Conservation (phyloP, 2,888 invertebrate genomes). For the Drosophila basisetae region DNA sequence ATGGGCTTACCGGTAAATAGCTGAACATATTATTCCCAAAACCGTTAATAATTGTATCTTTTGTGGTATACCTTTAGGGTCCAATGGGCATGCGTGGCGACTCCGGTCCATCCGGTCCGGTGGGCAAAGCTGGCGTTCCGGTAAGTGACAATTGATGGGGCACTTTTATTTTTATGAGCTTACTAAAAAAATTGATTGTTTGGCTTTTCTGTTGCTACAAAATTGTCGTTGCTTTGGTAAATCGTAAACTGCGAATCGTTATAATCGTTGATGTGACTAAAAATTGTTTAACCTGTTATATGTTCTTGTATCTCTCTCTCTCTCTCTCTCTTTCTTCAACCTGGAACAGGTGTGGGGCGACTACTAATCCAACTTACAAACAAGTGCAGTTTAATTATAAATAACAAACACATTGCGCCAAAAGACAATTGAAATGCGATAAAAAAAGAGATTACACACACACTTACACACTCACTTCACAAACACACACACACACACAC, state of each 20-base stretch:
- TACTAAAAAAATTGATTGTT: conserved; percentile 42
- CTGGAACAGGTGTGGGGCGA: conserved; percentile 86
- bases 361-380: conserved; percentile 83
- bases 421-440: conserved; percentile 49
- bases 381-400: conserved; percentile 59
- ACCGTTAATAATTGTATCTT: too few species aligned
- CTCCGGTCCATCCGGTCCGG: conserved; percentile 84
- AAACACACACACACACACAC: conserved; percentile 26
- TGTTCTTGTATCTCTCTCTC: conserved; percentile 48
- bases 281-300: conserved; percentile 54
- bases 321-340: conserved; percentile 62
- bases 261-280: conserved; percentile 67
- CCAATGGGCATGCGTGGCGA: conserved; percentile 86
- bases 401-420: conserved; percentile 64
- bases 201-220: conserved; percentile 55
- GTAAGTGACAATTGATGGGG: conserved; percentile 71
- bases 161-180: conserved; percentile 11
- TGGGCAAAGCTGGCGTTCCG: conserved; percentile 85
- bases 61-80: conserved; percentile 72
- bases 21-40: not conserved
- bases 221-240: conserved; percentile 54
- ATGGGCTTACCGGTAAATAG: conserved; percentile 97
- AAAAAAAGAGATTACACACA: conserved; percentile 38
- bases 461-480: conserved; percentile 25
- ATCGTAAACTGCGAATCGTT: conserved; percentile 7